These are phyloP conservation scores for Ailuropoda melanoleuca DNA, from an alignment of 2,113 vertebrate genomes.

Conservation along the genomic window DNA sequence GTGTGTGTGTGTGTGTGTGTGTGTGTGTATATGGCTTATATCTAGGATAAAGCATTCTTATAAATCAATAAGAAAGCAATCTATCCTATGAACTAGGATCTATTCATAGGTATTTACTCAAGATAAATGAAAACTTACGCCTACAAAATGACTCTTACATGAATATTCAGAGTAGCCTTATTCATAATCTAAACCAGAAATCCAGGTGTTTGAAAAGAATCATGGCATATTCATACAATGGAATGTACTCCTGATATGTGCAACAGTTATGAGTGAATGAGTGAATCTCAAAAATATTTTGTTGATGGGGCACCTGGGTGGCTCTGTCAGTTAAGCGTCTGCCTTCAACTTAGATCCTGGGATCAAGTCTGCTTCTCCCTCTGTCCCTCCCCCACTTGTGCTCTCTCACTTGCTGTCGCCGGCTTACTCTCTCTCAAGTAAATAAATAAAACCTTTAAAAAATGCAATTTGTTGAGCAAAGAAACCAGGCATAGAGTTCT, in stretches of 20 bases:
- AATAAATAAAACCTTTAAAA: too few relatives aligned
- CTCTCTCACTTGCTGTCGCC: too few relatives aligned
- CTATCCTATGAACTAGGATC: not conserved
- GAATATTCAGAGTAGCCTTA: not conserved
- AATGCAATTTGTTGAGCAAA: not conserved
- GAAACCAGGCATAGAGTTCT: not conserved
- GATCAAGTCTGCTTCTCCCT: too few relatives aligned
- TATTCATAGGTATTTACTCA: not conserved
- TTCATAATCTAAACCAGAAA: not conserved
- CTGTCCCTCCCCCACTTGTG: too few relatives aligned
- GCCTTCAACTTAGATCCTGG: too few relatives aligned
- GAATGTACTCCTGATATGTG: not conserved
- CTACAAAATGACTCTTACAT: not conserved
- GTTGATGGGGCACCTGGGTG: not conserved
- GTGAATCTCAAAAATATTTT: not conserved
- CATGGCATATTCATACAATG: not conserved
- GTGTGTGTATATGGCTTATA: not conserved
- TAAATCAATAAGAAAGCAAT: not conserved
- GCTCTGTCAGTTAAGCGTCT: too few relatives aligned
- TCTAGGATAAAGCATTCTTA: not conserved
- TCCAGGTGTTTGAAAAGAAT: not conserved
- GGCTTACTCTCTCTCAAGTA: too few relatives aligned
- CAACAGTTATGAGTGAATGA: not conserved
- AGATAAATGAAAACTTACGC: not conserved
- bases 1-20: too few relatives aligned